Evolutionary conservation across 2,888 invertebrate species (phyloP).

Genomic region (Orthosia incerta): DNA sequence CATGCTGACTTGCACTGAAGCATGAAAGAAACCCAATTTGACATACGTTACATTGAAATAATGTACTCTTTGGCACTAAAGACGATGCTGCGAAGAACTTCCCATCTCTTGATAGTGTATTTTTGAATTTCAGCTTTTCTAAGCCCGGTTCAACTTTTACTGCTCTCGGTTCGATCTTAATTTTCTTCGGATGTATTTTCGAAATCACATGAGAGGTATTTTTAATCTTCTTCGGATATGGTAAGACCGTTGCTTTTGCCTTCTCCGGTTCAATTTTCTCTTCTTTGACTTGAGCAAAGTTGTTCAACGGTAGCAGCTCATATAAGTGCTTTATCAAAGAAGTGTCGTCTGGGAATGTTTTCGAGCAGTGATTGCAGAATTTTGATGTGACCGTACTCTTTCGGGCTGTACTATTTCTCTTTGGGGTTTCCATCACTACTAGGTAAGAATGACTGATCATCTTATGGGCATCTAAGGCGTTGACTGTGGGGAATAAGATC

Average conservation of each 20-base stretch:
- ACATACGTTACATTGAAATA: slow-evolving; percentile 73
- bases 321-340: slow-evolving; percentile 76
- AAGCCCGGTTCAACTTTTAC: neutral
- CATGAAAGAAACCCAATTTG: slow-evolving; percentile 67
- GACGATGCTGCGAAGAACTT: slow-evolving; percentile 29
- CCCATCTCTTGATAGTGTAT: neutral
- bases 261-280: neutral
- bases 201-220: neutral
- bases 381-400: slow-evolving; percentile 55
- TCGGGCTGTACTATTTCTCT: slow-evolving; percentile 51
- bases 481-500: slow-evolving; percentile 75
- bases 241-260: rapidly evolving
- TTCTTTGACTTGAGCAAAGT: slow-evolving; percentile 27
- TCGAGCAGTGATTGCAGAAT: slow-evolving; percentile 76
- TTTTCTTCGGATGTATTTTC: slow-evolving; percentile 6
- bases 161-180: slow-evolving; percentile 11
- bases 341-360: slow-evolving; percentile 69
- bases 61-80: slow-evolving; percentile 65
- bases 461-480: slow-evolving; percentile 76
- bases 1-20: slow-evolving; percentile 56
- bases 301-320: slow-evolving; percentile 68
- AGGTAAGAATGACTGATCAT: slow-evolving; percentile 76
- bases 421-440: slow-evolving; percentile 62
- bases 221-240: slow-evolving; percentile 25
- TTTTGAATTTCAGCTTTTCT: slow-evolving; percentile 12